phyloP scores from a whole-genome alignment of 1,140 invertebrate species.

The Goniozus legneri region DNA sequence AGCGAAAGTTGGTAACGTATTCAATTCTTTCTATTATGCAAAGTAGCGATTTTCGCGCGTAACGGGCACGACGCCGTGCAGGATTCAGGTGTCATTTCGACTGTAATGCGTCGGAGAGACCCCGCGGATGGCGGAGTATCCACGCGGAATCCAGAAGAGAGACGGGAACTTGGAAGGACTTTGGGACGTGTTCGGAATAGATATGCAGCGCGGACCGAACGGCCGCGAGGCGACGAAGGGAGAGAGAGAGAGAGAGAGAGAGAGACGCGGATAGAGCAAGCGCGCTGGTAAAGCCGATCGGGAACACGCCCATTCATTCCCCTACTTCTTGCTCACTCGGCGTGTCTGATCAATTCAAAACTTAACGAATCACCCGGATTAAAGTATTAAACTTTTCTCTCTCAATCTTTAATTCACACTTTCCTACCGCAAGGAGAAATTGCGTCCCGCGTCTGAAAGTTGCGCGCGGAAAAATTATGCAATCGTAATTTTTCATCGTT shows the following conservation, averaged over 20 bases:
- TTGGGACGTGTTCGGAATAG: background rate
- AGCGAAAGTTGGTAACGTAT: background rate
- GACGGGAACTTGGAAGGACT: background rate
- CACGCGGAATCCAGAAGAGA: background rate
- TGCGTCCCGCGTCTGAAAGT: too few species aligned
- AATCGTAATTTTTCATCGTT: too few species aligned
- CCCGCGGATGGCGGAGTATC: background rate
- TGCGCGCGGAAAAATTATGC: too few species aligned
- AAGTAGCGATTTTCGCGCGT: background rate
- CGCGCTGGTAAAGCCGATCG: too few species aligned
- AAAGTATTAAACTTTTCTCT: too few species aligned
- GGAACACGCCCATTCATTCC: too few species aligned
- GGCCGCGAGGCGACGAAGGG: slow-evolving; percentile 3
- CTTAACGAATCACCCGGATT: too few species aligned
- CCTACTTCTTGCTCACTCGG: too few species aligned
- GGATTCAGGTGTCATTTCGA: background rate
- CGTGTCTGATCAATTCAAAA: too few species aligned
- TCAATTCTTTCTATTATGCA: background rate
- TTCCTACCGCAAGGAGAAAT: too few species aligned
- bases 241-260: slow-evolving; percentile 4
- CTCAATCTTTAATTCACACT: too few species aligned
- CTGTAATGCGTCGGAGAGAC: background rate
- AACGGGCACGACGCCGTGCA: background rate
- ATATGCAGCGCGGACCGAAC: background rate
- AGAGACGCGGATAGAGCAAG: too few species aligned